These are phyloP conservation scores for Acholoe squamosa DNA, from an alignment of 2,888 invertebrate genomes.

Conservation along the genomic window DNA sequence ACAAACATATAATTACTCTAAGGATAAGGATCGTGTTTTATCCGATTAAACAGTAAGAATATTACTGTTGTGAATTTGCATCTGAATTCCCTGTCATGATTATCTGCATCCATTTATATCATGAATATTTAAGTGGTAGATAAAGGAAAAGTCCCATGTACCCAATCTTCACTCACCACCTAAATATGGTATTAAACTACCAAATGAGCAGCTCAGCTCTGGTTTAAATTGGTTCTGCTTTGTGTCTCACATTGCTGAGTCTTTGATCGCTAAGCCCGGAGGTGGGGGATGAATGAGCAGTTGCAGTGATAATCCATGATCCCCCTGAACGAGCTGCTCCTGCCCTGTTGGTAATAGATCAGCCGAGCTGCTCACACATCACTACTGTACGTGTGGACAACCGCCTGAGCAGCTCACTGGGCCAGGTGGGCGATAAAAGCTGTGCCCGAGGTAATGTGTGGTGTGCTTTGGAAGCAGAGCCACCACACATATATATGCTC, in stretches of 20 bases:
- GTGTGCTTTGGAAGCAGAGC: neutral
- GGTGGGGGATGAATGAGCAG: neutral
- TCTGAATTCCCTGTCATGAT: no score
- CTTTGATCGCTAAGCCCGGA: neutral
- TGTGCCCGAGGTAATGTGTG: neutral
- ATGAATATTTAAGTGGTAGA: no score
- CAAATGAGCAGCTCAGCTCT: no score
- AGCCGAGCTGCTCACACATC: conserved; percentile 8
- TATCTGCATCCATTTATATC: no score
- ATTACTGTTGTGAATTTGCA: no score
- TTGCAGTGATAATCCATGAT: neutral
- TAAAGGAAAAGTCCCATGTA: no score
- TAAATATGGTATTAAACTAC: no score
- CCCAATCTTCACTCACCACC: no score
- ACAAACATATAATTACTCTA: no score
- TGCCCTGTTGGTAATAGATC: neutral
- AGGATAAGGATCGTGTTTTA: no score
- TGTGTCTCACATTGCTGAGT: neutral
- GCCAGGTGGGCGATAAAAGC: conserved; percentile 19
- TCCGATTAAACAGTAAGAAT: no score
- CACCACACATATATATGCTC: neutral
- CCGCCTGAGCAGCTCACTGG: neutral
- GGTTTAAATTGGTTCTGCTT: no score
- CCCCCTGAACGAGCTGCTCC: neutral
- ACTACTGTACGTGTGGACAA: neutral